Percentiles rank a stretch among this genome's conserved stretches.
Evolutionary conservation across 2,797 vertebrate genomes (phyloP).

Genomic region (Carduelis carduelis): DNA sequence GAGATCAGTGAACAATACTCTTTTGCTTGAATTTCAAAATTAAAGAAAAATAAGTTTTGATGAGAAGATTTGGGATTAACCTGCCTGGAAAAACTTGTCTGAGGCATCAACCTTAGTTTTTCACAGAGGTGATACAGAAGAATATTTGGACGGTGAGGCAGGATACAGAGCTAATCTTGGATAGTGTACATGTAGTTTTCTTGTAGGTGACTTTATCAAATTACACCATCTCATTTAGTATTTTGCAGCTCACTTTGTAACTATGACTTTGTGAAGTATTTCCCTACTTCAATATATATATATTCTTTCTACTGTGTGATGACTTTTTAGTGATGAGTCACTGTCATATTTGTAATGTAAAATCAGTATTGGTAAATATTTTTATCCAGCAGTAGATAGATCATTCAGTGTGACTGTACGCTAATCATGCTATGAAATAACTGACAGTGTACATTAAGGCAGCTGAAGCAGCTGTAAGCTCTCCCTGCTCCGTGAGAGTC

Average conservation of each 20-base stretch:
- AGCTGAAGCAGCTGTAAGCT: neutral
- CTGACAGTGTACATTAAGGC: neutral
- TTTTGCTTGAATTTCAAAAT: neutral
- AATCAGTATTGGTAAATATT: neutral
- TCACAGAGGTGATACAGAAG: neutral
- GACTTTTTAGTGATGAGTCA: neutral
- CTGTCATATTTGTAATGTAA: neutral
- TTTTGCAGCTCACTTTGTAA: neutral
- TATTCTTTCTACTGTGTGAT: neutral
- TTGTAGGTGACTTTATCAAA: neutral
- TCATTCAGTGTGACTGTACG: neutral
- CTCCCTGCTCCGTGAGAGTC: fast-evolving
- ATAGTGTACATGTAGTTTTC: neutral
- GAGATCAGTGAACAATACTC: neutral
- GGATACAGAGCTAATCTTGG: neutral
- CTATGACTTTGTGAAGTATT: neutral
- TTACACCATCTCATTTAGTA: neutral
- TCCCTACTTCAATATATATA: neutral
- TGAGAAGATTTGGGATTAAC: neutral
- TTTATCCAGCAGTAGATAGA: neutral
- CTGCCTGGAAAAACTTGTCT: neutral
- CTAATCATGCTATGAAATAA: neutral
- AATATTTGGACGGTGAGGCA: neutral
- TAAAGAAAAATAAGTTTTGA: neutral
- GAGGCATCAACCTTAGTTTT: neutral